Base-by-base conservation (phyloP, 1,140 invertebrate species). In the Drosophila pachea region DNA sequence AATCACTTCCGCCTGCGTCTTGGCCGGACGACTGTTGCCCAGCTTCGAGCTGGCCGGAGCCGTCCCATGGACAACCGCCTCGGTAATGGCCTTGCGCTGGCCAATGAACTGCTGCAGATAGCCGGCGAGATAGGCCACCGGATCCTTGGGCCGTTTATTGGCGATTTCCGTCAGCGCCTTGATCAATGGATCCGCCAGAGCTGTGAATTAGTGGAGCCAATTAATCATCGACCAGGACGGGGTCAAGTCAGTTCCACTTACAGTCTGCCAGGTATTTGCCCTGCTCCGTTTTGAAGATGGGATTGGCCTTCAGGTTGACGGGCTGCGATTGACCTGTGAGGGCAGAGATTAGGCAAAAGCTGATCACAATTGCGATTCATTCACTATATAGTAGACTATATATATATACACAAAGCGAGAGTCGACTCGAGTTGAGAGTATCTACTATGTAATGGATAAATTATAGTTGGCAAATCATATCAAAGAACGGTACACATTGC, bases 111-210 rank as follows among this genome's bases (percentile, higher is more conserved):
- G 94, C 73, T 95, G 94, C 38, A 97, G 90, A 89, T 95, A 96
- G 49, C 93, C 94, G 5, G 95, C 95, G 12, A 97, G 90, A 86
- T 95, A 96, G 2, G 93, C 93, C 14, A 97, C 93, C 0, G 96
- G 96, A 90, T 97, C 95, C 65, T 93, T 92, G 6, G 95, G 96
- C 68, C 95, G 92, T 63, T 92, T 92, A 64, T 95, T 94, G 48
- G 94, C 95, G 45, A 97, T 94, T 91, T 97, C 95, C 16, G 95
- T 95, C 56, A 97, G 90, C 68, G 95, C 95, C 92, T 95, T 95
- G 60, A 96, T 95, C 58, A 97, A 91, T 47, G 95, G 95, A 91
- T 96, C 95, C 45, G 95, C 95, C 29, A 97, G 91, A 72, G 95
- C 95, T 95, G 90, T 22, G 22, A 3, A 22, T 22, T 22, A 22